These are phyloP conservation scores for Drymodes brunneopygia DNA, from an alignment of 2,113 vertebrate species.

Conservation along the genomic window DNA sequence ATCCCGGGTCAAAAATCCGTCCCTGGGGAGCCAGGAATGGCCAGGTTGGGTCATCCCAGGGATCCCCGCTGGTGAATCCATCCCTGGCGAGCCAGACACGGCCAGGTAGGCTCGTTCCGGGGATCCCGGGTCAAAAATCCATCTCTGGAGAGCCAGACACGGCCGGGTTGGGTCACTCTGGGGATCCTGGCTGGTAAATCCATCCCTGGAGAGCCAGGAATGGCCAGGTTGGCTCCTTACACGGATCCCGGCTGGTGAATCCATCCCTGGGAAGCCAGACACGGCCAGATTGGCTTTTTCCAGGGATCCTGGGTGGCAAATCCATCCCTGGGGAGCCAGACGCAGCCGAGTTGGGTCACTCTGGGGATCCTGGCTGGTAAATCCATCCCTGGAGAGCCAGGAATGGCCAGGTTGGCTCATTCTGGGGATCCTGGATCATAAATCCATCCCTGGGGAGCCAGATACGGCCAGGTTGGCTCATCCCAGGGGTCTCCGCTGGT, in stretches of 20 bases:
- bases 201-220: too few relatives aligned
- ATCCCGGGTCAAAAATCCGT: background rate
- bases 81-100: fast-evolving
- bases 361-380: background rate
- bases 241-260: too few relatives aligned
- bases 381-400: background rate
- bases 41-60: background rate
- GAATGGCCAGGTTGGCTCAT: background rate
- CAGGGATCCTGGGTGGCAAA: too few relatives aligned
- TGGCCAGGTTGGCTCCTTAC: too few relatives aligned
- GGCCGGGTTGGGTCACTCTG: too few relatives aligned
- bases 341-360: too few relatives aligned
- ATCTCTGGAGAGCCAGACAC: too few relatives aligned
- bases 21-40: background rate
- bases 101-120: background rate
- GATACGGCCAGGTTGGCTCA: background rate
- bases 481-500: background rate
- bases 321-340: too few relatives aligned
- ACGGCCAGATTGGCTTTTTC: too few relatives aligned
- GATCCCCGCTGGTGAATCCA: background rate
- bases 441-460: background rate
- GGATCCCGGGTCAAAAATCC: background rate
- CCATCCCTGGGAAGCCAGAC: too few relatives aligned
- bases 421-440: background rate
- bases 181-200: too few relatives aligned